Evolutionary conservation across 2,113 vertebrate genomes (phyloP).

Genomic region (Centropus unirufus): DNA sequence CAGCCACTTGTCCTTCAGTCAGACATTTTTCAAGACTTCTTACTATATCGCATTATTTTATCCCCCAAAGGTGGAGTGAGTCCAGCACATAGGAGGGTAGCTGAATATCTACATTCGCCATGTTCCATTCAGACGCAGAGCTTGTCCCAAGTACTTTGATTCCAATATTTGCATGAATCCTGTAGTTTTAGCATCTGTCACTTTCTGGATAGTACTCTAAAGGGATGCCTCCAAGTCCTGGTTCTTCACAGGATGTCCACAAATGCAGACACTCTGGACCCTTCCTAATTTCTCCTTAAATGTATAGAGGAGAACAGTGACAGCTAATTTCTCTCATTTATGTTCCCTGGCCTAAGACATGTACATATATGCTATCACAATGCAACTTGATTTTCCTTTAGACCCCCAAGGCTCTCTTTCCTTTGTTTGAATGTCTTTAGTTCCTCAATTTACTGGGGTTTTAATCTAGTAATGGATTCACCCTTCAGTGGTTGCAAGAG

Average conservation of each 20-base stretch:
- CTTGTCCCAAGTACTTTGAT: not conserved
- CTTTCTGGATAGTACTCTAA: not conserved
- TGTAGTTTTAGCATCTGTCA: rapidly evolving
- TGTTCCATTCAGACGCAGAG: not conserved
- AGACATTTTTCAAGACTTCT: not conserved
- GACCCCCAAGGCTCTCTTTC: not conserved
- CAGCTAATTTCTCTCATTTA: not conserved
- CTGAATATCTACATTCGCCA: not conserved
- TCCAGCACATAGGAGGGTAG: not conserved
- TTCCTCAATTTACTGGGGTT: not conserved
- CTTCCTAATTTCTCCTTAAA: not conserved
- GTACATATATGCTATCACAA: not conserved
- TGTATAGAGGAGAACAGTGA: not conserved
- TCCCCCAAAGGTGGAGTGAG: rapidly evolving
- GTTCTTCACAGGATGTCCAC: not conserved
- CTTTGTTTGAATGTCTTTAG: not conserved
- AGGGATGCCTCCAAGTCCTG: not conserved
- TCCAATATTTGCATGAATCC: not conserved
- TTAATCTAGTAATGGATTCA: not conserved
- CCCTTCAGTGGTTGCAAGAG: not conserved
- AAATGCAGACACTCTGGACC: not conserved
- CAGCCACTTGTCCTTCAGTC: not conserved
- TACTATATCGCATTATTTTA: not conserved
- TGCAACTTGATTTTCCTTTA: not conserved
- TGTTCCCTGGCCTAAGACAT: not conserved